Conservation (phyloP, 2,888 invertebrate genomes). For the Drosophila leonis region DNA sequence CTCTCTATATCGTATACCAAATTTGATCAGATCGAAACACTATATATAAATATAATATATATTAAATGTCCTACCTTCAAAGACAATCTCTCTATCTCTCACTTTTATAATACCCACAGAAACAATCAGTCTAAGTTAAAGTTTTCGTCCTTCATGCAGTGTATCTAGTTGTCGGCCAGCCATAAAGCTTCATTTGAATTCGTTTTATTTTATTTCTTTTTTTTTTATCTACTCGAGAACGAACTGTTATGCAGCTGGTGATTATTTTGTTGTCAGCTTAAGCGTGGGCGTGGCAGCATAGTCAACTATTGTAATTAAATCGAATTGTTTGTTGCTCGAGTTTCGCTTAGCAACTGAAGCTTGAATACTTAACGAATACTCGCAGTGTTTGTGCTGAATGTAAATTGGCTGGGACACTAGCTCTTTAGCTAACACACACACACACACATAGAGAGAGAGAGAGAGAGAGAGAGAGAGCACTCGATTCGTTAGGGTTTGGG, state of each 20-base stretch:
- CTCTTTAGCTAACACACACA: constrained; percentile 3
- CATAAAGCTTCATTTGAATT: not conserved
- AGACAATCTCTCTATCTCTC: not conserved
- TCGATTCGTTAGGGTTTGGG: not conserved
- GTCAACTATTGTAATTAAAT: constrained; percentile 56
- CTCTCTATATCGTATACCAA: no score
- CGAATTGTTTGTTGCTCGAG: constrained; percentile 35
- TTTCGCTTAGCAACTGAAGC: constrained; percentile 23
- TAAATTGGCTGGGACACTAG: constrained; percentile 14
- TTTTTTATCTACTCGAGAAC: constrained; percentile 3
- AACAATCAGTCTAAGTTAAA: no score
- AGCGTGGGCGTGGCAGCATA: not conserved
- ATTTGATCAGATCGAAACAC: no score
- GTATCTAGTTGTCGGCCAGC: not conserved
- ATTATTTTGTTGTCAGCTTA: constrained; percentile 22
- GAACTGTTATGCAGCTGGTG: constrained; percentile 25
- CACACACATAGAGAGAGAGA: not conserved
- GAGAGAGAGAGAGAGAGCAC: not conserved
- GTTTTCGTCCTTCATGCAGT: not conserved
- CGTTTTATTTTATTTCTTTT: not conserved
- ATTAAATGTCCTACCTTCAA: no score
- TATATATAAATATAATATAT: no score
- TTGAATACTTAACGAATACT: constrained; percentile 16
- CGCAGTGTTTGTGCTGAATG: constrained; percentile 10
- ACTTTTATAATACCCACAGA: not conserved